Conservation (phyloP, 2,888 invertebrate species). For the Melieria crassipennis region DNA sequence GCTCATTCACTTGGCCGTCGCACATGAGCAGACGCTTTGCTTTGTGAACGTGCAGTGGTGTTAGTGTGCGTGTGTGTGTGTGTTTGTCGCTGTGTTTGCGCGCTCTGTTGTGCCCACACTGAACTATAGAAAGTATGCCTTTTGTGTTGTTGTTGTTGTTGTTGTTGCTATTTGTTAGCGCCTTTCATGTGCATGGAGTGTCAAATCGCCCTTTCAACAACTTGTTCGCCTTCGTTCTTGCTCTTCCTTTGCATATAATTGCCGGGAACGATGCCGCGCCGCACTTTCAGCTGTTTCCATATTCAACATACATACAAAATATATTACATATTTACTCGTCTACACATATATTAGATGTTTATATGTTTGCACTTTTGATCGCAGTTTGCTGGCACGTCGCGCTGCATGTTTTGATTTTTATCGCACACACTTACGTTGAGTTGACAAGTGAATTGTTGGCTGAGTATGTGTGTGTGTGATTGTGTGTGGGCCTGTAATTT, state of each 20-base stretch:
- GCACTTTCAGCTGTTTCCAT: background rate
- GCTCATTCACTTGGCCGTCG: too few species aligned
- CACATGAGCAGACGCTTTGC: too few species aligned
- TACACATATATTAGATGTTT: background rate
- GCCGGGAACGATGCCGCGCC: conserved; percentile 18
- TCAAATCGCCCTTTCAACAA: conserved; percentile 12
- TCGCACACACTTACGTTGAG: conserved; percentile 18
- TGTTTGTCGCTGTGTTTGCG: too few species aligned
- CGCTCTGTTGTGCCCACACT: too few species aligned
- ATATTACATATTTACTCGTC: conserved; percentile 9
- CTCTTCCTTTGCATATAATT: conserved; percentile 21
- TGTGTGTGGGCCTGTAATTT: background rate
- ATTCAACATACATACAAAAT: conserved; percentile 2
- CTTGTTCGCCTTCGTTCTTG: background rate
- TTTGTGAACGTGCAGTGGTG: too few species aligned
- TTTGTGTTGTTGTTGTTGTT: too few species aligned
- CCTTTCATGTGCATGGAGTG: conserved; percentile 15
- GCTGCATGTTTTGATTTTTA: conserved; percentile 26
- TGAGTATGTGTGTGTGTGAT: background rate
- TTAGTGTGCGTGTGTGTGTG: too few species aligned
- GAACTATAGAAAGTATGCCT: too few species aligned
- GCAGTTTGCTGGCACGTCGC: background rate
- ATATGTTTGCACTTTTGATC: background rate
- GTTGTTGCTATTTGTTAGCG: background rate
- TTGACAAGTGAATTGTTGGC: conserved; percentile 26